Conservation (phyloP, 2,888 invertebrate genomes). For the Epistrophe grossulariae region DNA sequence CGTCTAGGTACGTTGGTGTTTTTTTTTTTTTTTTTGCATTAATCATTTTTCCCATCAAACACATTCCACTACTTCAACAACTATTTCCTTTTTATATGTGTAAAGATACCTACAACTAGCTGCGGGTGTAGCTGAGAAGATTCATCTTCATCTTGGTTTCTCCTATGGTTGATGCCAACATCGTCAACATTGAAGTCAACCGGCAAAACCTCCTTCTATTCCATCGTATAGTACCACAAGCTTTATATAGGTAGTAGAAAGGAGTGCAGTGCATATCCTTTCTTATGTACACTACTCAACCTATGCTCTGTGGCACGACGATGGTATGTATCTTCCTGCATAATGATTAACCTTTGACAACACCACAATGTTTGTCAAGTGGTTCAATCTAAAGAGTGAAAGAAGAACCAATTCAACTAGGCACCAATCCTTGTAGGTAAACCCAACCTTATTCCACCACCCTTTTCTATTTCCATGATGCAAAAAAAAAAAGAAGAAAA, state of each 20-base stretch:
- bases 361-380: conserved; percentile 73
- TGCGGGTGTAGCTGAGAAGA: not conserved
- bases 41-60: conserved; percentile 72
- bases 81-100: conserved; percentile 42
- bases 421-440: not conserved
- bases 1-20: conserved; percentile 7
- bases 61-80: conserved; percentile 67
- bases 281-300: conserved; percentile 56
- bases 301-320: conserved; percentile 51
- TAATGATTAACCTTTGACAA: conserved; percentile 75
- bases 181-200: conserved; percentile 50
- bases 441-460: not conserved
- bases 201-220: conserved; percentile 15
- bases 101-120: not conserved
- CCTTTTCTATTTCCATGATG: conserved; percentile 9
- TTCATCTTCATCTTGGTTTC: conserved; percentile 48
- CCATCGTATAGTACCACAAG: conserved; percentile 5
- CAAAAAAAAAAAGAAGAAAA: not conserved
- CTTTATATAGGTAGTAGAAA: not conserved
- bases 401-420: conserved; percentile 42
- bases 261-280: conserved; percentile 53
- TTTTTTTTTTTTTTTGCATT: conserved; percentile 34
- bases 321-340: conserved; percentile 60
- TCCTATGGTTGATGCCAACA: conserved; percentile 14
- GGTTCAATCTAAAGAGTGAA: conserved; percentile 64